These are phyloP conservation scores for Malurus alboscapulatus DNA, from an alignment of 2,113 vertebrate species.

Conservation along the genomic window DNA sequence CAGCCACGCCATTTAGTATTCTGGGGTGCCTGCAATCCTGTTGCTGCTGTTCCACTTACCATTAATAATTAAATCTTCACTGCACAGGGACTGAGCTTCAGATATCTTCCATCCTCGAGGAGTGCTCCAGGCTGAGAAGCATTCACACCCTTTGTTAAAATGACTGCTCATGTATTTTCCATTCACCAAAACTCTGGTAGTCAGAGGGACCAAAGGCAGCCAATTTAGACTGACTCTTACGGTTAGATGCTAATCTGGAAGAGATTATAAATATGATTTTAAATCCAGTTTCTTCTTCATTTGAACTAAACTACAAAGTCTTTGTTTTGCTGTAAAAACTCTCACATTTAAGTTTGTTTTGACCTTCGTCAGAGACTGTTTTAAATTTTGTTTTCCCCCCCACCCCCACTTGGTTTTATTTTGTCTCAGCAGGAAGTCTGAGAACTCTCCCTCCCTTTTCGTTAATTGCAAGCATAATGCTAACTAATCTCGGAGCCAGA, in stretches of 20 bases:
- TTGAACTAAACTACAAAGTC: not conserved
- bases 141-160: not conserved
- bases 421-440: not conserved
- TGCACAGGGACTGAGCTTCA: constrained; percentile 4
- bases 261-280: not conserved
- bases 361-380: not conserved
- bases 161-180: constrained; percentile 1
- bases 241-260: not conserved
- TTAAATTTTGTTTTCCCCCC: not conserved
- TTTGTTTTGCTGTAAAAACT: not conserved
- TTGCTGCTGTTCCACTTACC: constrained; percentile 37
- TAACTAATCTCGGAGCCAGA: not conserved
- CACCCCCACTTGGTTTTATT: not conserved
- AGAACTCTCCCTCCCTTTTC: constrained; percentile 6
- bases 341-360: constrained; percentile 16
- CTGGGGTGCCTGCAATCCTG: constrained; percentile 18
- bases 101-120: not conserved
- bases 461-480: not conserved
- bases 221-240: not conserved
- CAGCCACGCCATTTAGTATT: not conserved
- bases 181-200: not conserved
- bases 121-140: not conserved
- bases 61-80: constrained; percentile 47
- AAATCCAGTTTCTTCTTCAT: constrained; percentile 22
- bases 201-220: not conserved